Evolutionary conservation across 2,888 invertebrate genomes (phyloP), one percentile per base, ranked within the genome.

Genomic region (Panopea generosa): DNA sequence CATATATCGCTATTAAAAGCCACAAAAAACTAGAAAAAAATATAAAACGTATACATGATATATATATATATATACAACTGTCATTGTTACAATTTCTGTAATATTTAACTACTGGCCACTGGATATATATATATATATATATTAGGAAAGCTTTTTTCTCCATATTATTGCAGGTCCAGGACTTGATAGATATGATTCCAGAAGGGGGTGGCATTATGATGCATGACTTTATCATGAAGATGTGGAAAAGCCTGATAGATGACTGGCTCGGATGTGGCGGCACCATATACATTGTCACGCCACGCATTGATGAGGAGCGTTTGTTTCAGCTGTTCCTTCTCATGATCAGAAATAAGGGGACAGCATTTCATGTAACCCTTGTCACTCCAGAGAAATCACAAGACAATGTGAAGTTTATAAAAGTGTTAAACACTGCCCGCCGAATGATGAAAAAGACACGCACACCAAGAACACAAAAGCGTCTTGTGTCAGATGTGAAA

Each of bases 201-300:
- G 90, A 90, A 22, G 89, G 90, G 22, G 90, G 90, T 2, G 89
- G 90, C 0, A 90, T 90, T 26, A 90, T 90, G 89, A 85, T 85
- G 62, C 84, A 90, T 63, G 89, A 89, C 59, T 90, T 87, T 67
- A 90, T 90, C 60, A 88, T 90, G 88, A 84, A 86, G 45, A 72
- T 90, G 52, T 90, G 90, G 90, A 90, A 89, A 70, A 84, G 86
- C 29, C 66, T 90, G 52, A 82, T 90, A 2, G 89, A 90, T 61
- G 88, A 89, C 68, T 90, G 90, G 90, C 86, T 89, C 52, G 88
- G 89, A 0, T 87, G 88, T 52, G 89, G 90, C 11, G 89, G 89
- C n/a, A 77, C 82, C 11, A 83, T 90, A 4, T 89, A 85, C 59
- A 84, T 90, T 11, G 90, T 89, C 20, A 90, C 90, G 1, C 90